Evolutionary conservation across 2,888 invertebrate species (phyloP), one percentile per base, ranked within the genome.

Genomic region (Pterostichus niger): DNA sequence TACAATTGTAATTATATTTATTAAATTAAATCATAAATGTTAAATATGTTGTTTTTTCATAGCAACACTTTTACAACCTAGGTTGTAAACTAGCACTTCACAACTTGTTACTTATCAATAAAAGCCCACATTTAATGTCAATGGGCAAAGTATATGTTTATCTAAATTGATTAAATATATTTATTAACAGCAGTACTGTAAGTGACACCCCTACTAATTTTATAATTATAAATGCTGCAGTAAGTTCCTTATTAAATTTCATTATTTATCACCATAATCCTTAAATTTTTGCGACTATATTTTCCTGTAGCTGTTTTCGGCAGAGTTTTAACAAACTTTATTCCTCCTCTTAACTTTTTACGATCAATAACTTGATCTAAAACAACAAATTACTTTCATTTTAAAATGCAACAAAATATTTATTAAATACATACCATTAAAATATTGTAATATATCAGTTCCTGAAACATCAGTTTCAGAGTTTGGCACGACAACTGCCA

Each of bases 401-500:
- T 11, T 13, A 6, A 5, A 52, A 52, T 59, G 10, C 11, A 31
- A n/a, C 10, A 17, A 56, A 24, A 59, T 40, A 59, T 5, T 7
- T 11, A 11, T 64, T 5, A n/a, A 35, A 44, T 24, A 17, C 10
- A 0, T 77, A 77, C 77, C 56, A 40, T 77, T 56, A 40, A 77
- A 33, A 40, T 56, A 77, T 15, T 59, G 11, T 13, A 56, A 13
- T 56, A 59, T 54, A 84, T 82, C 83, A 59, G 83, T 59, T 10
- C 33, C 44, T 24, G 77, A 71, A 35, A 79, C 76, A 6, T 44
- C 13, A n/a, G 11, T 35, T 3, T 17, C 85, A 1, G 86, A 84
- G n/a, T 87, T 84, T 40, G 87, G 49, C 0, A 86, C 76, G n/a
- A 88, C 86, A 10, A 88, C 49, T 6, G 87, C 89, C 85, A 87